Evolutionary conservation across 2,888 invertebrate genomes (phyloP).

Genomic region (Dasypolia templi): DNA sequence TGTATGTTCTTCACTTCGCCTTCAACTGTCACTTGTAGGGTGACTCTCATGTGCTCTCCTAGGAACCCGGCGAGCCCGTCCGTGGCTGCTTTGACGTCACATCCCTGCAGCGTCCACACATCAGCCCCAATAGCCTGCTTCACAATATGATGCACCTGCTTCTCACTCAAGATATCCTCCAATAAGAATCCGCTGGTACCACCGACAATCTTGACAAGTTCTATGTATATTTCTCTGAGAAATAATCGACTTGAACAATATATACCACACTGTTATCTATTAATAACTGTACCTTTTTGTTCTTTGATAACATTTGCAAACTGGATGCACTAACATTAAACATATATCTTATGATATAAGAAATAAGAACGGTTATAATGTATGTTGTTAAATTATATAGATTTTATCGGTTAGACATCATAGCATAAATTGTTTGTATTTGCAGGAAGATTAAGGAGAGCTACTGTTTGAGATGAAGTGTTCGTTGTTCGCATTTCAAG

Average conservation of each 20-base stretch:
- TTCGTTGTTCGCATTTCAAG: slow-evolving; percentile 53
- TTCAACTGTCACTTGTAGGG: slow-evolving; percentile 67
- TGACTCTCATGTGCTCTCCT: slow-evolving; percentile 79
- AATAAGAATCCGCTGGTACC: slow-evolving; percentile 53
- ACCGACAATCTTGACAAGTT: slow-evolving; percentile 66
- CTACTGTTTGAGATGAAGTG: slow-evolving; percentile 47
- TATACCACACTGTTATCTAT: slow-evolving; percentile 44
- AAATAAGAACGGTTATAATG: slow-evolving; percentile 36
- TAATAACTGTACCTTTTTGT: slow-evolving; percentile 46
- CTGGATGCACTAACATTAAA: slow-evolving; percentile 5
- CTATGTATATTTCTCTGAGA: slow-evolving; percentile 5
- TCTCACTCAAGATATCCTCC: slow-evolving; percentile 72
- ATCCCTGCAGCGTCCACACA: slow-evolving; percentile 62
- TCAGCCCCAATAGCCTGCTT: slow-evolving; percentile 59
- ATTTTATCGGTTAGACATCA: slow-evolving; percentile 40
- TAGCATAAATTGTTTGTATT: slow-evolving; percentile 47
- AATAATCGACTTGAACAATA: slow-evolving; percentile 33
- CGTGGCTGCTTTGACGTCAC: slow-evolving; percentile 72
- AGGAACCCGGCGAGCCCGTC: slow-evolving; percentile 81
- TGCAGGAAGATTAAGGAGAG: slow-evolving; percentile 43
- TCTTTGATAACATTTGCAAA: slow-evolving; percentile 43
- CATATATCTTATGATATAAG: slow-evolving; percentile 2
- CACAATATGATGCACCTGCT: slow-evolving; percentile 73
- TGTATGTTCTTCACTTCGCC: slow-evolving; percentile 65
- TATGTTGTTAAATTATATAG: slow-evolving; percentile 16